These are phyloP conservation scores for Halcyon senegalensis DNA, from an alignment of 2,113 vertebrate genomes.

Conservation along the genomic window DNA sequence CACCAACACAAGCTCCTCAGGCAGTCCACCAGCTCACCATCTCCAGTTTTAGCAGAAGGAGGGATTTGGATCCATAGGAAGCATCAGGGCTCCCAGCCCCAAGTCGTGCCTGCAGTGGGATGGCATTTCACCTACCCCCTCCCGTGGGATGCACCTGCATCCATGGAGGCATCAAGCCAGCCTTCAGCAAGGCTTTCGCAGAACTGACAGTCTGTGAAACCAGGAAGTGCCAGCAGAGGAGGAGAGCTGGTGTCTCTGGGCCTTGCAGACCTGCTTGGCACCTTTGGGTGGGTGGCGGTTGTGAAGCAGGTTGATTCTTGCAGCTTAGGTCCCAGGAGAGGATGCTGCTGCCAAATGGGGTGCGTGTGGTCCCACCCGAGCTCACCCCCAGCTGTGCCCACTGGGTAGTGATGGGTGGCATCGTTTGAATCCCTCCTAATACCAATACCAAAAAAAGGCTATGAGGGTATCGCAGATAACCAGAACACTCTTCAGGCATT, in stretches of 20 bases:
- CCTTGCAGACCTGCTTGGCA: not conserved
- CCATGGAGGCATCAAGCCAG: not conserved
- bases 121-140: not conserved
- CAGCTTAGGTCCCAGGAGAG: not conserved
- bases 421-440: not conserved
- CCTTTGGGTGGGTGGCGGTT: fast-evolving
- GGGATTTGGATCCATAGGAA: not conserved
- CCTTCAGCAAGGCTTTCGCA: not conserved
- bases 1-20: not conserved
- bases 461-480: not conserved
- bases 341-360: fast-evolving
- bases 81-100: not conserved
- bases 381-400: not conserved
- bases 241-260: not conserved
- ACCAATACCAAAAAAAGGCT: not conserved
- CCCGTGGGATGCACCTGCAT: not conserved
- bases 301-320: fast-evolving
- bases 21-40: not conserved
- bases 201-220: not conserved
- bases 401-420: not conserved
- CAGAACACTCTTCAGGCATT: not conserved
- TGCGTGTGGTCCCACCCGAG: not conserved
- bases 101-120: not conserved
- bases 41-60: not conserved
- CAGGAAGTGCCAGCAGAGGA: not conserved